A percentile compares a stretch with the other conserved stretches of the same genome.
phyloP scores from a whole-genome alignment of 2,113 vertebrate species.

The Odontophorus gujanensis region DNA sequence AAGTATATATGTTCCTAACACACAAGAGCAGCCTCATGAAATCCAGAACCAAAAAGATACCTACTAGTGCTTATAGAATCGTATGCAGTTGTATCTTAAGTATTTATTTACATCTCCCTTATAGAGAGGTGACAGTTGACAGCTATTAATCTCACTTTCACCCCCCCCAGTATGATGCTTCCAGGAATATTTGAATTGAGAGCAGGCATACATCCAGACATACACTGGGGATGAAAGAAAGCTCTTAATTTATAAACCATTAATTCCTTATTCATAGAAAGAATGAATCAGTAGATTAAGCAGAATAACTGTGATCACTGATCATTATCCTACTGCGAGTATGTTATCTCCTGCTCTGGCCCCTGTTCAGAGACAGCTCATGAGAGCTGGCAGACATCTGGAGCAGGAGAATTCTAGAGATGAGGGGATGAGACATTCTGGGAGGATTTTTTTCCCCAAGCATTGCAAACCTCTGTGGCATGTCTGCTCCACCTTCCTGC shows the following conservation, averaged over 20 bases:
- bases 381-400: neutral
- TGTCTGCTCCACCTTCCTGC: neutral
- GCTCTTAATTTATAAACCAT: neutral
- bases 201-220: neutral
- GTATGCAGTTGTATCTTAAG: neutral
- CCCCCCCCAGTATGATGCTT: neutral
- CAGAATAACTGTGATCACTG: neutral
- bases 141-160: neutral
- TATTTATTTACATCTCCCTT: neutral
- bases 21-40: conserved; percentile 36
- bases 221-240: neutral
- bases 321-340: neutral
- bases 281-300: neutral
- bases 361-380: neutral
- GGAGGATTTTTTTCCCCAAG: neutral
- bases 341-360: neutral
- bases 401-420: neutral
- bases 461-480: neutral
- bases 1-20: neutral
- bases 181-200: neutral
- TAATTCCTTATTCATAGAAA: conserved; percentile 7
- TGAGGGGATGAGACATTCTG: neutral
- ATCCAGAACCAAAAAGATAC: neutral
- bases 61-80: neutral
- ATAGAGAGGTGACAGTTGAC: neutral